Conservation (phyloP, 2,797 vertebrate genomes). For the Muraenolepis orangiensis region DNA sequence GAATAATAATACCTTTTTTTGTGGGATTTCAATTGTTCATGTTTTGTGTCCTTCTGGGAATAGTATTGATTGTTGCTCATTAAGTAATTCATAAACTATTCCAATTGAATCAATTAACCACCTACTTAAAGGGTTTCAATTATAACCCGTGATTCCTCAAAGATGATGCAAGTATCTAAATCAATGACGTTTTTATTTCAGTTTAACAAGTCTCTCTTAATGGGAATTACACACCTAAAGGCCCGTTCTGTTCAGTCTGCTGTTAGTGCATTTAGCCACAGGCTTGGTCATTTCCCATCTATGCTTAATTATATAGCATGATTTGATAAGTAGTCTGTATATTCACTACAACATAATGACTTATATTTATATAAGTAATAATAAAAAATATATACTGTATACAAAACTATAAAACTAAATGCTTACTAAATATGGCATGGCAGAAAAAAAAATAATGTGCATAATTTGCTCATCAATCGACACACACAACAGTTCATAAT, state of each 20-base stretch:
- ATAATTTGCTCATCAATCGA: background rate
- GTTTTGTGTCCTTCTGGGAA: conserved; percentile 51
- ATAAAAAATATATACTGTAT: too few species aligned
- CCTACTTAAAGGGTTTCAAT: conserved; percentile 44
- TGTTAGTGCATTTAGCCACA: background rate
- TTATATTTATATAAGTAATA: background rate
- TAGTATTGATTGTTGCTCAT: conserved; percentile 74
- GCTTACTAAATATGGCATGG: background rate
- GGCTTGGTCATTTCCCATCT: background rate
- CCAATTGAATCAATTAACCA: conserved; percentile 70
- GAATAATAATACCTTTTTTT: conserved; percentile 47
- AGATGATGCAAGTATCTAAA: conserved; percentile 50
- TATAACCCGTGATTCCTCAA: conserved; percentile 57
- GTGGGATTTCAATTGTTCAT: conserved; percentile 55
- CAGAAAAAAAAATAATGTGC: too few species aligned
- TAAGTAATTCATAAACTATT: conserved; percentile 65
- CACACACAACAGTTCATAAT: background rate
- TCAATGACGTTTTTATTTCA: background rate
- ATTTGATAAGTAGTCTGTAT: background rate
- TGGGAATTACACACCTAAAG: conserved; percentile 42
- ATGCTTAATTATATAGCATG: background rate
- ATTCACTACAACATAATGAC: background rate
- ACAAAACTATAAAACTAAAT: background rate
- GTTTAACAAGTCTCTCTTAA: conserved; percentile 42
- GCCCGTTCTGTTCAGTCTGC: conserved; percentile 7